Evolutionary conservation across 2,888 invertebrate genomes (phyloP), one percentile per base, ranked within the genome.

Genomic region (Ormyrus labotus): DNA sequence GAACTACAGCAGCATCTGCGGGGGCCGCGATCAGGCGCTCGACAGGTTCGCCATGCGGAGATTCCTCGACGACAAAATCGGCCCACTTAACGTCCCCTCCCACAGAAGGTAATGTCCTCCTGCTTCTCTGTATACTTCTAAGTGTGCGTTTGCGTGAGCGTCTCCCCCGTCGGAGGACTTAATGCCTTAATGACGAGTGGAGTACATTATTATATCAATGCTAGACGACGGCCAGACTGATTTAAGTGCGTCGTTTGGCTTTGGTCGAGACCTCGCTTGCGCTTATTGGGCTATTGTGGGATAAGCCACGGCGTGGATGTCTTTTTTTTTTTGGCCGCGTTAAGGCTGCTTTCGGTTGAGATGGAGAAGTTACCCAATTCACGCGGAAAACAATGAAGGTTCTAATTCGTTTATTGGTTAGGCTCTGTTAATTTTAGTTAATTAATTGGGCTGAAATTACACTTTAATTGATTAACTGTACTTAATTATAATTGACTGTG

Each of bases 1-100:
- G 95, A 96, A 97, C 92, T 98, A 98, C 92, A 96, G 96, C 84
- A 96, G 95, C 88, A 97, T 98, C 87, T 98, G 97, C 91, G 96
- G 97, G 74, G 93, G 93, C 86, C 91, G 91, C 4, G 95, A 95
- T 89, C 95, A 96, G 89, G 97, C 97, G 9, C 93, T 98, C 86
- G 98, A 98, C 92, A 93, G 97, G 88, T 97, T 96, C 92, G 97
- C 97, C 68, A 98, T 98, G 97, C 94, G 96, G 87, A 93, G 96
- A 87, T 98, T 96, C 91, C 94, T 97, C 85, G 97, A 98, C 86
- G 95, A 96, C 89, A 95, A 95, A 90, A 93, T 96, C 82, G 95
- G 94, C 82, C 93, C 94, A 82, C 91, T 95, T 81, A 93, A 93
- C 83, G 93, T 95, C 84, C 96, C 96, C 68, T 96, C 96, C 67